Base-by-base conservation (phyloP, 2,113 vertebrate genomes). In the Aegotheles bennettii region DNA sequence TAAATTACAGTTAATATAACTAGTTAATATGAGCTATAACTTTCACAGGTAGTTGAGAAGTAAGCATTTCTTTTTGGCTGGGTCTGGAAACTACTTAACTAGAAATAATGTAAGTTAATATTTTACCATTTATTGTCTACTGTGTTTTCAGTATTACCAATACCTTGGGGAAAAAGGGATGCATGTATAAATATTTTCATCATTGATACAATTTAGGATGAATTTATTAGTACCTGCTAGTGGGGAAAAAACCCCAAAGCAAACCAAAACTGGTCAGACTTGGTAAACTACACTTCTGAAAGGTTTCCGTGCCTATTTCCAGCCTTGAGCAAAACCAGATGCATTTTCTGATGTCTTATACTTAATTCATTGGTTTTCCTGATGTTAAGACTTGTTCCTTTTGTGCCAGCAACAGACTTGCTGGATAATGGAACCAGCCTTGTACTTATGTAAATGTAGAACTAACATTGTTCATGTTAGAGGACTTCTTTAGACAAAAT, bases 311-410 rank as follows among this genome's bases (percentile, higher is more conserved):
- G 4, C 38, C 79, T 2, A 7, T 36, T 94, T 68, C 19, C 8
- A 64, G 23, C 16, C 42, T 51, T 53, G 31, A 56, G 35, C 35
- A 68, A 51, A 80, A 47, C 3, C 61, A n/a, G 38, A 23, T 57
- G 6, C 0, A 0, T 63, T 21, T 47, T 77, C 38, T 40, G 26
- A 16, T 2, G 2, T 28, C 31, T 77, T 80, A 10, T 8, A 9
- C 14, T 15, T 89, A 11, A 4, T 73, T 92, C 7, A 8, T 9
- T 29, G 18, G 2, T 64, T 84, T 84, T 21, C 19, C 12, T n/a
- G 16, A 21, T 53, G 36, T 43, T 73, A 26, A 84, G 80, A 65
- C 14, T 65, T 65, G 3, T 74, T 86, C 60, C 9, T 8, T 35
- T 56, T 25, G 10, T 84, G 42, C 16, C 23, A 45, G 24, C 26